Base-by-base conservation (phyloP, 2,113 vertebrate species). In the Solenodon paradoxus region DNA sequence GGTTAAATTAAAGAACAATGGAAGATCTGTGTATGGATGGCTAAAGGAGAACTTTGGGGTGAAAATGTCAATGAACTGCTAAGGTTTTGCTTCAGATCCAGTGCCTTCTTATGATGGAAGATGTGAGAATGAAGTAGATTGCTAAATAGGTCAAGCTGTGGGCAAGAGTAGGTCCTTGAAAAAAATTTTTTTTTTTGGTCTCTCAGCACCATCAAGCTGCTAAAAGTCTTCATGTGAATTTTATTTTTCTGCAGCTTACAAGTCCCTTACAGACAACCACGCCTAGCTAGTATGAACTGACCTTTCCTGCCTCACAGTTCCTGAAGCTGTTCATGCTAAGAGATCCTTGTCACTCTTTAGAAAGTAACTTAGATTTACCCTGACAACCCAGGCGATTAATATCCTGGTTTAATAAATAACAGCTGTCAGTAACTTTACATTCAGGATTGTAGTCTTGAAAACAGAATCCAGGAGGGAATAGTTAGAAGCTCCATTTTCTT, bases 341-440 rank as follows among this genome's bases (percentile, higher is more conserved):
- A 40, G 22, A 26, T 51, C 57, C n/a, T 32, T 35, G 47, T 47
- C 47, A 35, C 16, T 42, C 13, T 35, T 80, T 53, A 90, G n/a
- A 38, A 71, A 82, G 26, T 22, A 68, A 35, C 28, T 66, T 24
- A 74, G 4, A 72, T 90, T 88, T 53, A 61, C 19, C 42, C 22
- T 11, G 59, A 90, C 55, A 90, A 35, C 45, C 28, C 75, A 84
- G 57, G 32, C 35, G 71, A 81, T 55, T 86, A 71, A 32, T 0
- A 2, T 11, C 38, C 30, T 63, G 28, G 9, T 22, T 81, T 81
- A 59, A 59, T 87, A 88, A 87, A 72, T 83, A 74, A 80, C 45
- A 92, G 64, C 51, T 69, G 59, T 32, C 74, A 94, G 64, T 64
- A 75, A n/a, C 40, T 75, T 77, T 77, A n/a, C 30, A 32, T 32